Evolutionary conservation across 2,113 vertebrate genomes (phyloP).

Genomic region (Desmodus rotundus): DNA sequence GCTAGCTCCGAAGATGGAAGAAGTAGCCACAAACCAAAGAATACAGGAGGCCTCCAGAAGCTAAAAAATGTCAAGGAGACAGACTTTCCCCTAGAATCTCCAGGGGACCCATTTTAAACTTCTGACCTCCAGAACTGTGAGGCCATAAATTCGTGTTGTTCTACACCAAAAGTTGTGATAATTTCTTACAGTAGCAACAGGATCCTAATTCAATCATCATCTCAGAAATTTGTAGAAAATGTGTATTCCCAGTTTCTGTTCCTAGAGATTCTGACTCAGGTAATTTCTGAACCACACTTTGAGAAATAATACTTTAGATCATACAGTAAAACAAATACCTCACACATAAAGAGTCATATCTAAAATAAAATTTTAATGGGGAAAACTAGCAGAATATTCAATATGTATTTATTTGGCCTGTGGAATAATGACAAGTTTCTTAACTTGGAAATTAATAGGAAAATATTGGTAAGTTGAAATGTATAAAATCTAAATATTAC

Average conservation of each 20-base stretch:
- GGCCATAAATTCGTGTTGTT: neutral
- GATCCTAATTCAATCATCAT: neutral
- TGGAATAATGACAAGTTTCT: neutral
- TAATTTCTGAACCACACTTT: neutral
- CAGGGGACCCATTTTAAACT: neutral
- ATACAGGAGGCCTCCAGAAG: neutral
- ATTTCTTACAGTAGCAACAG: neutral
- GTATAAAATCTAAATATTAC: conserved; percentile 23
- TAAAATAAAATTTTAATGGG: neutral
- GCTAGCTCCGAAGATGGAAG: neutral
- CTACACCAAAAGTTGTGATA: neutral
- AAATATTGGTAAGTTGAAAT: neutral
- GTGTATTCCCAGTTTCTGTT: neutral
- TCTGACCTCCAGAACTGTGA: neutral
- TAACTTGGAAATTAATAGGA: neutral
- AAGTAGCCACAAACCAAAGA: neutral
- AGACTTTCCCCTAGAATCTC: neutral
- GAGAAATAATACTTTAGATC: neutral
- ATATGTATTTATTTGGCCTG: neutral
- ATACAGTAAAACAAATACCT: neutral
- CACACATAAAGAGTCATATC: neutral
- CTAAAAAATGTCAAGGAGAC: neutral
- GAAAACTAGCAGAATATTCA: neutral
- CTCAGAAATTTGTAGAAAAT: neutral
- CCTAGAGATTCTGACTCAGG: neutral